Base-by-base conservation (phyloP, 53 echinoderm and acorn worm genomes). In the Stichopus horrens region DNA sequence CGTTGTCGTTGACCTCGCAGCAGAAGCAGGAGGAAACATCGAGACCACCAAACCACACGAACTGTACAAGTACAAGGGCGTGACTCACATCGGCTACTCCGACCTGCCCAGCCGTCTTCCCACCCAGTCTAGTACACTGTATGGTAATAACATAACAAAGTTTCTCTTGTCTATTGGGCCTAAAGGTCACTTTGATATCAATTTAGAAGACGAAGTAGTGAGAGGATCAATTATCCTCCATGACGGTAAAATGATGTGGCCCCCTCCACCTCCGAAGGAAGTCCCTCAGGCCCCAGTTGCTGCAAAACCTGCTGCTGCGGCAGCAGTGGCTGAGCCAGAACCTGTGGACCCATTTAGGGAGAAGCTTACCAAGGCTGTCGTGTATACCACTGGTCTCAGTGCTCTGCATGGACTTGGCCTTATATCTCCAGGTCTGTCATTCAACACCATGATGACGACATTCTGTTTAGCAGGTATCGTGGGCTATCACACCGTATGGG, bases 401-500 rank as follows among this genome's bases (percentile, higher is more conserved):
- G 87, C 93, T 52, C 68, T 96, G 74, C 89, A 93, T 90, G 99
- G 96, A 67, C 74, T 99, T 57, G 99, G 96, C 23, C 77, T 94
- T 20, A 79, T 99, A 76, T 94, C 99, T 5, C 99, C 99, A 9
- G 92, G 91, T 23, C 88, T 94, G 10, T 93, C 94, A 4, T 99
- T 99, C 88, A 94, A 94, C 88, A 94, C 96, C 9, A 99, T 99
- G 98, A 89, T 94, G 86, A 96, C 99, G 7, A 99, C 94, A 2
- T 99, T 99, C 90, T 89, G 94, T 83, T 80, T 99, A 56, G 93
- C 96, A 54, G 96, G 94, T 22, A 99, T 99, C 58, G 95, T 94
- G 57, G 99, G 99, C 16, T 99, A 96, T 76, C 99, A 99, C 90
- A 99, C 99, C 0, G 99, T 99, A 0, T 99, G 99, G 99, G 99